Evolutionary conservation across 2,888 invertebrate genomes (phyloP).

Genomic region (Polymixis flavicincta): DNA sequence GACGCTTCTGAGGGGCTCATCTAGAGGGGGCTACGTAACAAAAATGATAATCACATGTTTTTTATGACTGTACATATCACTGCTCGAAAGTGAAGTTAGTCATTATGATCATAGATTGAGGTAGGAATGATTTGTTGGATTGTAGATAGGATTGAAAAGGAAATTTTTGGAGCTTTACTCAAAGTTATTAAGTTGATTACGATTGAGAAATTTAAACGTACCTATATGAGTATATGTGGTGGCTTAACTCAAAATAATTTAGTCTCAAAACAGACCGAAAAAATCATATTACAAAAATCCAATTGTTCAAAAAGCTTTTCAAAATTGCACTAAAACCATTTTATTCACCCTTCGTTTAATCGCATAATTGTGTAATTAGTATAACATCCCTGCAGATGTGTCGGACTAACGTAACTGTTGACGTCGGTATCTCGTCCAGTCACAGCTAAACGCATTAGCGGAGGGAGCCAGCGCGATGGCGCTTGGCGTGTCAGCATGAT

Average conservation of each 20-base stretch:
- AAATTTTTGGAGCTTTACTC: background rate
- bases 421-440: slow-evolving; percentile 78
- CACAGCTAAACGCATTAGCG: slow-evolving; percentile 80
- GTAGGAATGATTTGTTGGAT: background rate
- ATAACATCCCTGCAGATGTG: slow-evolving; percentile 58
- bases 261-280: background rate
- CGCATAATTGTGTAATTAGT: slow-evolving; percentile 67
- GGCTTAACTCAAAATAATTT: background rate
- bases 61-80: slow-evolving; percentile 53
- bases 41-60: slow-evolving; percentile 67
- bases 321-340: slow-evolving; percentile 42
- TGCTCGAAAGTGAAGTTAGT: slow-evolving; percentile 11
- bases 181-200: background rate
- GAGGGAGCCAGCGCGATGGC: slow-evolving; percentile 54
- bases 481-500: slow-evolving; percentile 8
- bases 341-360: slow-evolving; percentile 58
- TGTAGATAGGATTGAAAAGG: background rate
- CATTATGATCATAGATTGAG: slow-evolving; percentile 21
- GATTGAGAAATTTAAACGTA: background rate
- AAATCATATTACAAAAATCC: slow-evolving; percentile 1
- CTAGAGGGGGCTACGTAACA: slow-evolving; percentile 64
- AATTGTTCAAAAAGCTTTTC: slow-evolving; percentile 38
- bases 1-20: slow-evolving; percentile 56
- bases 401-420: slow-evolving; percentile 73
- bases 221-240: background rate